Conservation (phyloP, 2,113 vertebrate genomes). For the Eira barbara region DNA sequence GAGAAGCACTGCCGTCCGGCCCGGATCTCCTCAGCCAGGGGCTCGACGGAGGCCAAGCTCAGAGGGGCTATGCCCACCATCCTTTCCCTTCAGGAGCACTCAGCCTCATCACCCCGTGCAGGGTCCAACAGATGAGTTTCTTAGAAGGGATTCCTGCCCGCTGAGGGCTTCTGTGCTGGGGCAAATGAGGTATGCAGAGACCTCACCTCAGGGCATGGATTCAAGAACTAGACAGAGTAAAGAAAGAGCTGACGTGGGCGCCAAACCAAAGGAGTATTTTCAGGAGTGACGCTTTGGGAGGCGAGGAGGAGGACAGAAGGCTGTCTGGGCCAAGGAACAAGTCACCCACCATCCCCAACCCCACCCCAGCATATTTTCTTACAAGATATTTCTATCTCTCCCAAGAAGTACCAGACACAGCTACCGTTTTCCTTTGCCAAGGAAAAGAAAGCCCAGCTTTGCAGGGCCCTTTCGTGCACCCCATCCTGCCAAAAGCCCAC, state of each 20-base stretch:
- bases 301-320: neutral
- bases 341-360: neutral
- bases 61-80: neutral
- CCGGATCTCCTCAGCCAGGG: too few species aligned
- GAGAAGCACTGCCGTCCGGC: neutral
- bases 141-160: neutral
- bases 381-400: neutral
- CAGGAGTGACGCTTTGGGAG: neutral
- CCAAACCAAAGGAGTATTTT: neutral
- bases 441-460: neutral
- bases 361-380: neutral
- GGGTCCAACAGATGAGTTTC: neutral
- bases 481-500: neutral
- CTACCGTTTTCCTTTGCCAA: neutral
- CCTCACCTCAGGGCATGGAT: neutral
- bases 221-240: neutral
- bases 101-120: neutral
- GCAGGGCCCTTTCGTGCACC: neutral
- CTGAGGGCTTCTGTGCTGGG: neutral
- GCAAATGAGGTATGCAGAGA: neutral
- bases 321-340: neutral
- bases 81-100: neutral
- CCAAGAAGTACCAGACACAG: conserved; percentile 8
- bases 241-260: neutral
- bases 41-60: neutral